Evolutionary conservation across 1,140 invertebrate species (phyloP), one percentile per base, ranked within the genome.

Genomic region (Drosophila sp.): DNA sequence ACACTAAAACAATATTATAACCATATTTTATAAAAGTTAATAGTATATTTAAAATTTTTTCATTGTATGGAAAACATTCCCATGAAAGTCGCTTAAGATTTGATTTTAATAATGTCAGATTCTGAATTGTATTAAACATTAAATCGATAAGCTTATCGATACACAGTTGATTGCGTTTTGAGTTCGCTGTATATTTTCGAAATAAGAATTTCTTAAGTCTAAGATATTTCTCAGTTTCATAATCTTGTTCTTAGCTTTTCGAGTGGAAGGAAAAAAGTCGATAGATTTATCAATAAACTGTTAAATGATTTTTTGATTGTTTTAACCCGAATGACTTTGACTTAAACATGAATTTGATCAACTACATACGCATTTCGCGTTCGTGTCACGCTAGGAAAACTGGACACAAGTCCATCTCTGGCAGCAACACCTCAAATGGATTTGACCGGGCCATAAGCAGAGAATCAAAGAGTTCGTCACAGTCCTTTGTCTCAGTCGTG

Each of bases 401-500:
- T 14, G 46, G 25, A 29, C 46, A 50, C 50, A 14, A 34, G 41
- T 13, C 25, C 46, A 48, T 27, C 59, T 16, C 6, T 40, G 45
- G 59, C 7, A 38, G 46, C 46, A 13, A 50, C 59, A 62, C 59
- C 59, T 51, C 9, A 13, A 25, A 40, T 32, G 13, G 18, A 40
- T 41, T 56, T 56, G 53, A 56, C 36, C 51, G 32, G 9, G 9
- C 16, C 32, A 11, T 14, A 21, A 38, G 36, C 53, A 8, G 16
- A 62, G 16, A 29, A 59, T 50, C 11, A 48, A 56, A 56, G 27
- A 65, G 53, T 72, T 72, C 63, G 70, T 72, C 70, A 72, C 70
- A 72, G 63, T 72, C 63, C 69, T 72, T 65, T 65, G 69, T 65
- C 62, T 57, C 53, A 57, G 69, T 72, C 69, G 69, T 72, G 69